A percentile compares a stretch with the other conserved stretches of the same genome.
phyloP scores from a whole-genome alignment of 2,113 vertebrate species.

The Dendropsophus ebraccatus region DNA sequence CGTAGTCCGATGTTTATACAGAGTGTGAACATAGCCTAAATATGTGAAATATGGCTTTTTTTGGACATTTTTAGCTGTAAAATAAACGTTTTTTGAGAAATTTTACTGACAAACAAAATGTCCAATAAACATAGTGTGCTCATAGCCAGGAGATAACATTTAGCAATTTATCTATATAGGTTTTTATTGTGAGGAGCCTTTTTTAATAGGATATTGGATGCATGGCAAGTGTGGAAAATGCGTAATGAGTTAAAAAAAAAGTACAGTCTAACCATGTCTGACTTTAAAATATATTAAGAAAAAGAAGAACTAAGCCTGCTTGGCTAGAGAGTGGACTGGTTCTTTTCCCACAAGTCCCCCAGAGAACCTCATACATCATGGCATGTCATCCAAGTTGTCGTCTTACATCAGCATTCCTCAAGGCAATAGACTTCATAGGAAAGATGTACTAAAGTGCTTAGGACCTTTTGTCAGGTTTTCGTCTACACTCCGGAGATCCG shows the following conservation, averaged over 20 bases:
- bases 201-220: background rate
- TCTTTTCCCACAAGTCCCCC: background rate
- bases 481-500: background rate
- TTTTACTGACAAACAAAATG: too few species aligned
- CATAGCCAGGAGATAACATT: too few species aligned
- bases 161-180: background rate
- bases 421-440: background rate
- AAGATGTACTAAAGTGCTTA: conserved; percentile 4
- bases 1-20: too few species aligned
- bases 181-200: background rate
- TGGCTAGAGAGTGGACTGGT: background rate
- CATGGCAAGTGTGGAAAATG: too few species aligned
- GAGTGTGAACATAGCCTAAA: too few species aligned
- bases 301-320: background rate
- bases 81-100: too few species aligned
- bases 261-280: too few species aligned
- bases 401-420: background rate
- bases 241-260: too few species aligned
- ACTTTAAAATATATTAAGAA: too few species aligned
- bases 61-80: too few species aligned
- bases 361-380: background rate
- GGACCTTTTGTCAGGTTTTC: background rate
- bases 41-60: too few species aligned
- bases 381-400: background rate
- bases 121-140: too few species aligned